These are phyloP conservation scores for Eclectus roratus DNA, from an alignment of 2,113 vertebrate genomes.

Conservation along the genomic window DNA sequence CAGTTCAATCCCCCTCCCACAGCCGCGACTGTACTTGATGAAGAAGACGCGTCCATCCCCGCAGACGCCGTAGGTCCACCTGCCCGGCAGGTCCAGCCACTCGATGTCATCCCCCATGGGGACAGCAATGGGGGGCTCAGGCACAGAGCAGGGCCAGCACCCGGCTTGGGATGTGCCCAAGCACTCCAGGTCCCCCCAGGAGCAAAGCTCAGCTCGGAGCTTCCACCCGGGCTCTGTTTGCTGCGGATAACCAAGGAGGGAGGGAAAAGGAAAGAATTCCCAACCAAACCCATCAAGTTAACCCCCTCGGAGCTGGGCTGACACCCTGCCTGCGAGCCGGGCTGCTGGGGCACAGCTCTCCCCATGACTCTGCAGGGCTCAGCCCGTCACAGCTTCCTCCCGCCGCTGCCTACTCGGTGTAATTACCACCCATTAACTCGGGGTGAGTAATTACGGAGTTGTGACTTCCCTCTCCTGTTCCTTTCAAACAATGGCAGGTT, in stretches of 20 bases:
- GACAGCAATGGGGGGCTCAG: not conserved
- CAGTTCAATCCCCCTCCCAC: not conserved
- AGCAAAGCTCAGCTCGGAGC: conserved; percentile 31
- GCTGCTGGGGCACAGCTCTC: not conserved
- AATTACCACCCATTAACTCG: conserved; percentile 64
- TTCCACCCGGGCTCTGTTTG: conserved; percentile 44
- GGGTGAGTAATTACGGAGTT: conserved; percentile 52
- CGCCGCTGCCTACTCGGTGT: conserved; percentile 50
- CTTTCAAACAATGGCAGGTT: conserved; percentile 10
- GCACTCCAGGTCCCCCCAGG: not conserved
- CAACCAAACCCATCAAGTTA: conserved; percentile 47
- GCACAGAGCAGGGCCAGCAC: not conserved
- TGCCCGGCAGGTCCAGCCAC: conserved; percentile 77
- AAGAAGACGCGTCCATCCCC: conserved; percentile 76
- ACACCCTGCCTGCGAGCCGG: not conserved
- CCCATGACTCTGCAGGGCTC: not conserved
- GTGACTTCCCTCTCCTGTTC: conserved; percentile 52
- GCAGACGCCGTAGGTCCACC: conserved; percentile 78
- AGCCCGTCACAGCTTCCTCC: conserved; percentile 28
- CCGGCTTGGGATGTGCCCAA: not conserved
- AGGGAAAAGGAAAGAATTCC: not conserved
- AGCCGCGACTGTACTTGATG: conserved; percentile 68
- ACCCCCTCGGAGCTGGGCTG: conserved; percentile 49
- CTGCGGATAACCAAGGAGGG: conserved; percentile 36
- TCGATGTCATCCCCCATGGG: conserved; percentile 75